Percentiles rank a stretch among this genome's conserved stretches.
Conservation (phyloP, 2,113 vertebrate genomes). For the Lepus timidus region DNA sequence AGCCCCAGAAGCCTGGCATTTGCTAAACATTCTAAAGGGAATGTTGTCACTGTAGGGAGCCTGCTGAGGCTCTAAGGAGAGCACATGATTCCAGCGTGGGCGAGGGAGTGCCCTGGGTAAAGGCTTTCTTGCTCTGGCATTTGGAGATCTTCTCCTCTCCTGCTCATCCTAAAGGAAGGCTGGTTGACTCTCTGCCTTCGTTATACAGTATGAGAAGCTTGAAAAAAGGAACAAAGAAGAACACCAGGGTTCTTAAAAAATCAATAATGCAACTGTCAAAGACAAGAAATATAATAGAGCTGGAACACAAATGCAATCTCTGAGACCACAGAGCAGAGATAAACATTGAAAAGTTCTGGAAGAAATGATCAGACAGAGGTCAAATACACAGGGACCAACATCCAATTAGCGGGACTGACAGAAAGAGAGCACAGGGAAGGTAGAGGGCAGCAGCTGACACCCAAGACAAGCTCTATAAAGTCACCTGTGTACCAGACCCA, state of each 20-base stretch:
- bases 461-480: rapidly evolving
- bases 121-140: background rate
- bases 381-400: background rate
- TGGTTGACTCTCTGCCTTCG: background rate
- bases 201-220: background rate
- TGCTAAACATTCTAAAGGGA: background rate
- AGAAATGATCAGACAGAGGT: background rate
- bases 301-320: background rate
- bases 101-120: too few relatives aligned
- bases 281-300: background rate
- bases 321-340: background rate
- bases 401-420: rapidly evolving
- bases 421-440: background rate
- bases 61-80: background rate
- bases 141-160: background rate
- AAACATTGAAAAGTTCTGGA: background rate
- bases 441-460: background rate
- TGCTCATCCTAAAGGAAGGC: background rate
- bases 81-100: background rate
- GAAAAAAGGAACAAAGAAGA: background rate
- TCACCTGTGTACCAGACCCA: background rate
- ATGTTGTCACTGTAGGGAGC: background rate
- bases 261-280: background rate
- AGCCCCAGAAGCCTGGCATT: background rate
- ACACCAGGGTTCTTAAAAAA: background rate